These are phyloP conservation scores for Dasyprocta punctata DNA, from an alignment of 2,113 vertebrate genomes.

Conservation along the genomic window DNA sequence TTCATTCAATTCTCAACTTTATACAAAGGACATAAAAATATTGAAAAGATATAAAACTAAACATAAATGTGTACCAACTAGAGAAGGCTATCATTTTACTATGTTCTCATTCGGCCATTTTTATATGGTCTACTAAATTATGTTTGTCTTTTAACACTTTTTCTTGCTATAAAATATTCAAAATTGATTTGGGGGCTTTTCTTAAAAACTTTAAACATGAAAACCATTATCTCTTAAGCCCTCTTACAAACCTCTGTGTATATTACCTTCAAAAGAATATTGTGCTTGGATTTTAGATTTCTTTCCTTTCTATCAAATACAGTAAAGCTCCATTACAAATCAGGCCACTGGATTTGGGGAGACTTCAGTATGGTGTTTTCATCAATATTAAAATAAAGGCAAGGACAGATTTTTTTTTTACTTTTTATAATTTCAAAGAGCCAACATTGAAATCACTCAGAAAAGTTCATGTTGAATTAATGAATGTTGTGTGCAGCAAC, in stretches of 20 bases:
- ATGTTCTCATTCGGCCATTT: slow-evolving; percentile 14
- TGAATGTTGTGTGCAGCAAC: neutral
- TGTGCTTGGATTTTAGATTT: neutral
- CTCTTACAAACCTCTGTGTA: neutral
- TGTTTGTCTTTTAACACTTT: slow-evolving; percentile 48
- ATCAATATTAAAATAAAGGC: slow-evolving; percentile 13
- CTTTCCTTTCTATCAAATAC: neutral
- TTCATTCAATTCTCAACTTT: slow-evolving; percentile 34
- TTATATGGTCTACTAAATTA: slow-evolving; percentile 56
- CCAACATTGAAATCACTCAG: neutral
- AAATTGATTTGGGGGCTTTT: slow-evolving; percentile 33
- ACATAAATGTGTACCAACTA: slow-evolving; percentile 42
- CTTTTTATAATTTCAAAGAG: neutral
- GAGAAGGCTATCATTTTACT: slow-evolving; percentile 36
- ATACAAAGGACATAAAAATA: slow-evolving; percentile 64
- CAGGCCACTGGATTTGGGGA: neutral
- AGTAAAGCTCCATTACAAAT: neutral
- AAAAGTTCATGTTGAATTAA: neutral
- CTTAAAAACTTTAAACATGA: slow-evolving; percentile 36
- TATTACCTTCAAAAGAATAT: neutral
- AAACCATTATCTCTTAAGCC: neutral
- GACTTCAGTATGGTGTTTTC: neutral
- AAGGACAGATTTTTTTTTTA: neutral
- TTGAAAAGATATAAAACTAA: slow-evolving; percentile 65
- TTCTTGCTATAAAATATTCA: slow-evolving; percentile 54